These are phyloP conservation scores for Nephila pilipes DNA, from an alignment of 1,140 invertebrate species.

Conservation along the genomic window DNA sequence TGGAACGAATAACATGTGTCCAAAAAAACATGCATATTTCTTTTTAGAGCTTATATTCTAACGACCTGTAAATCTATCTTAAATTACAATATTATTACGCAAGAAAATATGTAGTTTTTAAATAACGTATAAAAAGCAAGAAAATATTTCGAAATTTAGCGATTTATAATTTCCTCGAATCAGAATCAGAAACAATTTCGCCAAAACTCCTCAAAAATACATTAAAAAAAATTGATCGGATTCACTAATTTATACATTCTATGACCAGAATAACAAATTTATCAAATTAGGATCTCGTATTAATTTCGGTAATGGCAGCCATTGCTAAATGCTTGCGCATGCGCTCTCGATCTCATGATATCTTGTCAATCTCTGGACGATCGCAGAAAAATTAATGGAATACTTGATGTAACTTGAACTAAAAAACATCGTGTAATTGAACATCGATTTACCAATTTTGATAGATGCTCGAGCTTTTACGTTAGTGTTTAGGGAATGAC, in stretches of 20 bases:
- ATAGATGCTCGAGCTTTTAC: neutral
- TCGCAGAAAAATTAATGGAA: neutral
- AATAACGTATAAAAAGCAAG: too few relatives aligned
- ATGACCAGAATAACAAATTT: neutral
- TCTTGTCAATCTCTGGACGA: neutral
- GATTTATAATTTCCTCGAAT: too few relatives aligned
- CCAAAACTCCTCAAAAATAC: neutral
- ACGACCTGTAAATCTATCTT: too few relatives aligned
- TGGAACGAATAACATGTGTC: too few relatives aligned
- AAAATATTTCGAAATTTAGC: too few relatives aligned
- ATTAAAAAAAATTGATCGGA: neutral
- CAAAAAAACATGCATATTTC: too few relatives aligned
- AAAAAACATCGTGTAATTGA: neutral
- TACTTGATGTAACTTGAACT: neutral
- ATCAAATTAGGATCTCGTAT: conserved; percentile 27
- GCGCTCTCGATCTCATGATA: neutral
- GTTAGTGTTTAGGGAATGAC: neutral
- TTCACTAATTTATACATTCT: neutral
- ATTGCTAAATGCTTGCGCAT: neutral
- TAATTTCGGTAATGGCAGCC: neutral
- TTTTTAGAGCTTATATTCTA: too few relatives aligned
- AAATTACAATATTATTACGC: too few relatives aligned
- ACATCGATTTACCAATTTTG: neutral
- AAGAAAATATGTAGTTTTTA: too few relatives aligned
- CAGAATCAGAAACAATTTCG: neutral